A percentile compares a stretch with the other conserved stretches of the same genome.
Evolutionary conservation across 1,140 invertebrate genomes (phyloP).

Genomic region (Hormaphis cornu): DNA sequence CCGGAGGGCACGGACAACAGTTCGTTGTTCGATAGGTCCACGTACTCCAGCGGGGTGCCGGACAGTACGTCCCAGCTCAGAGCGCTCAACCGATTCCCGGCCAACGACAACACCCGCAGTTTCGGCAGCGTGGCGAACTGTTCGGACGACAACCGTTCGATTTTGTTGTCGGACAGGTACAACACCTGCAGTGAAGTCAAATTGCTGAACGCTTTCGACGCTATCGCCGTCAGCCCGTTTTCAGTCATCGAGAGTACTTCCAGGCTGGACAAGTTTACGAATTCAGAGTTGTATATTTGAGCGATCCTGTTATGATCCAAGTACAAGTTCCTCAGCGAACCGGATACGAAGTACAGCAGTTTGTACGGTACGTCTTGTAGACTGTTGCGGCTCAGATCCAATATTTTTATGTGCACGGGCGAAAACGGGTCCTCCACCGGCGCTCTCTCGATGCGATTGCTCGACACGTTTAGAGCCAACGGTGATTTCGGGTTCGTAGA

Average conservation of each 20-base stretch:
- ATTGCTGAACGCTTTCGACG: slow-evolving; percentile 63
- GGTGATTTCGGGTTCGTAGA: slow-evolving; percentile 52
- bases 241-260: slow-evolving; percentile 64
- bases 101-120: slow-evolving; percentile 64
- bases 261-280: slow-evolving; percentile 56
- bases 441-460: slow-evolving; percentile 55
- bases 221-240: slow-evolving; percentile 62
- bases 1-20: slow-evolving; percentile 62
- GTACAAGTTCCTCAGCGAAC: slow-evolving; percentile 54
- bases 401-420: slow-evolving; percentile 50
- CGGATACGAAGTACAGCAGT: slow-evolving; percentile 52
- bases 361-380: slow-evolving; percentile 55
- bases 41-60: slow-evolving; percentile 65
- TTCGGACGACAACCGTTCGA: slow-evolving; percentile 65
- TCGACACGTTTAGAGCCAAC: slow-evolving; percentile 57
- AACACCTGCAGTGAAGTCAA: slow-evolving; percentile 63
- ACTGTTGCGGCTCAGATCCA: slow-evolving; percentile 62
- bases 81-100: slow-evolving; percentile 63
- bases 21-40: slow-evolving; percentile 70
- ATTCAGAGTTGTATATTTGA: slow-evolving; percentile 58
- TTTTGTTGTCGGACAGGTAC: slow-evolving; percentile 66
- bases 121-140: slow-evolving; percentile 70
- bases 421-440: slow-evolving; percentile 46
- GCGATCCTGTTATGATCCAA: slow-evolving; percentile 65
- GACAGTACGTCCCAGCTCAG: slow-evolving; percentile 69